Evolutionary conservation across 2,797 vertebrate species (phyloP), one percentile per base, ranked within the genome.

Genomic region (Malurus leucopterus): DNA sequence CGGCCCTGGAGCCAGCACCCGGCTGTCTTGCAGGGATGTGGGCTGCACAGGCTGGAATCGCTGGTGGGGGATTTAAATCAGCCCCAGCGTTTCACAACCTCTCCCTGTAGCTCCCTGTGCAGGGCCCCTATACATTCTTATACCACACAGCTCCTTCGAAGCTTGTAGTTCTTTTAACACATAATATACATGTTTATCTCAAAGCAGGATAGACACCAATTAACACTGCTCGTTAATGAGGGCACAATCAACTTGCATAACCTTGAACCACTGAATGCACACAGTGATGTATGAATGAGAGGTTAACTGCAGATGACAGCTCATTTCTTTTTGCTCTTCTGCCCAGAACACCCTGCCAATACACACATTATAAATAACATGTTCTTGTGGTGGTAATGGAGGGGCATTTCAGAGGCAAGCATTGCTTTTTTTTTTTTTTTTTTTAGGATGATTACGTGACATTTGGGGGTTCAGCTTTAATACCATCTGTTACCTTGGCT

Each of bases 251-350:
- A 64, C 89, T 93, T 75, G 70, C 64, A 64, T 91, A 89, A 94
- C 88, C 88, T 91, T 82, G 81, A 89, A 87, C 69, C 67, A 57
- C 67, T 1, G 17, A 84, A 84, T 27, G 46, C 59, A 54, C 61
- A 15, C 38, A 80, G 70, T 7, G 36, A 67, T 64, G 81, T 71
- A 80, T 43, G 88, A 91, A 89, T 57, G 76, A 80, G 89, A 90
- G 89, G 85, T 75, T 90, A 91, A 91, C 87, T 86, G 77, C 90
- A 90, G 81, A 93, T 84, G 92, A 93, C 92, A 94, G 91, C 89
- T 94, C 84, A 47, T 92, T 93, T 91, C 89, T 95, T 93, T 86
- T 44, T 90, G 64, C 64, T 88, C 93, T 94, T 89, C 84, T 78
- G 71, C 72, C 78, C 77, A 77, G 82, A 85, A 72, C 84, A 69